Conservation (phyloP, 2,797 vertebrate genomes). For the Sebastes itinus region DNA sequence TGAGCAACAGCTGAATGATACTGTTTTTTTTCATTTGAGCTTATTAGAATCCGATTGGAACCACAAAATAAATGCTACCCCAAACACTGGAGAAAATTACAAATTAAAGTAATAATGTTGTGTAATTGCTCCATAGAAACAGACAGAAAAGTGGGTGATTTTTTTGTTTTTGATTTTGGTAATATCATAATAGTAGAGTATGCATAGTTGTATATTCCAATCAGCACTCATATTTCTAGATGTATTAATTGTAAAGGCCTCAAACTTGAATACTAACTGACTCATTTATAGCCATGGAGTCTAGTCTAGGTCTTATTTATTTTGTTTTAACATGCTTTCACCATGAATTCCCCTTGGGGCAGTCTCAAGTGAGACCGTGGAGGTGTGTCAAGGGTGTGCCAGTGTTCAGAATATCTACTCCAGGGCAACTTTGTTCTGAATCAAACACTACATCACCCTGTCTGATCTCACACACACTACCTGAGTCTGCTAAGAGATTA, state of each 20-base stretch:
- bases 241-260: not conserved
- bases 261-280: not conserved
- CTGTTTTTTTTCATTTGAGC: not conserved
- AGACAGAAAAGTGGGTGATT: not conserved
- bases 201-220: not conserved
- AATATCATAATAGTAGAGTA: not conserved
- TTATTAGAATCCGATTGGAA: not conserved
- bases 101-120: not conserved
- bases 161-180: not conserved
- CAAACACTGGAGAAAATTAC: not conserved
- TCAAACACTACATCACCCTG: not conserved
- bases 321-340: not conserved
- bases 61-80: not conserved
- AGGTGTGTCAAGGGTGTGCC: not conserved
- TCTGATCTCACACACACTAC: not conserved
- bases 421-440: not conserved
- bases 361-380: not conserved
- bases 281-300: not conserved
- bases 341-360: not conserved
- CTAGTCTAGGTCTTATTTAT: not conserved
- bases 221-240: not conserved
- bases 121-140: not conserved
- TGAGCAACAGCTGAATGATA: not conserved
- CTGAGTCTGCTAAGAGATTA: conserved; percentile 43
- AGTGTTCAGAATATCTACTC: not conserved